Evolutionary conservation across 2,113 vertebrate genomes (phyloP), one percentile per base, ranked within the genome.

Genomic region (Delphinapterus leucas): DNA sequence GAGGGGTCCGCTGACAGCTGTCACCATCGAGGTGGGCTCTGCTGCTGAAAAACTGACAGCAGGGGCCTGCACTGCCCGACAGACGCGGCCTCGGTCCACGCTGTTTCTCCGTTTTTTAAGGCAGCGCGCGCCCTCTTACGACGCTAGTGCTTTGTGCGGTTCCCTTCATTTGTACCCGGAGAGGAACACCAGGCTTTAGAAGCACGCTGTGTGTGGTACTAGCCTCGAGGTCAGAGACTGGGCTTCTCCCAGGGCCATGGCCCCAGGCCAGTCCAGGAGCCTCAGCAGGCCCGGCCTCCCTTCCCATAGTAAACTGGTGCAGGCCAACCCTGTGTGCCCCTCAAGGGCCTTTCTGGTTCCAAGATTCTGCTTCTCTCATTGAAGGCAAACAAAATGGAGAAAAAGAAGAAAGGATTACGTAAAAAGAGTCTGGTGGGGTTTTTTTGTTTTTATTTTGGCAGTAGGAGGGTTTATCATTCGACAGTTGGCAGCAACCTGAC

Each of bases 61-160:
- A 12, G 38, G 23, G 9, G 44, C 33, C 88, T 7, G 3, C 14
- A 0, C 73, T 6, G 12, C 8, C 20, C 2, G 11, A 33, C 71
- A 60, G 55, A 55, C 3, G 4, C 2, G 1, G 71, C 63, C 53
- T 8, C 0, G 3, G 73, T 12, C 71, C 10, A 12, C 26, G 1
- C 1, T 1, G 88, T 10, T 2, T 28, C 26, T 25, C 10, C 2
- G 20, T n/a, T 1, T 49, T 11, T 6, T 33, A 77, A 71, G 8
- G 67, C 68, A 20, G 31, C 14, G 25, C 20, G 0, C 1, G 60
- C 47, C 7, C 38, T 21, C 28, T 4, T 20, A 11, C 28, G 14
- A 5, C 2, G 7, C 28, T 0, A 17, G 47, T 1, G 23, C 60
- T 14, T 12, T 9, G 60, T 61, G 60, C 1, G 5, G 17, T 13